Evolutionary conservation across 2,888 invertebrate genomes (phyloP), one percentile per base, ranked within the genome.

Genomic region (Tanytarsus gracilentus): DNA sequence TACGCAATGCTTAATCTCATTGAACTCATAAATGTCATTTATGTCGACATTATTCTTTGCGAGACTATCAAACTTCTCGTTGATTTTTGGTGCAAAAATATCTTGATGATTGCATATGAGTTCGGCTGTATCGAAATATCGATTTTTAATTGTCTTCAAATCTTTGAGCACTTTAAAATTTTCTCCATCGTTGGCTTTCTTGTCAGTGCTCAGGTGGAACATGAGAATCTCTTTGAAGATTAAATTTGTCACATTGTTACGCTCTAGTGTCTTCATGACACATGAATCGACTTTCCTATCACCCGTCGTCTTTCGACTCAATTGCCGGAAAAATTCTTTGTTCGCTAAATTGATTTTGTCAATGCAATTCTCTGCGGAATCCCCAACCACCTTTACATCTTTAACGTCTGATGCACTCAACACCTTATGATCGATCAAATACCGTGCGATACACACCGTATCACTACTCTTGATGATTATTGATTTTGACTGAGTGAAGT

Each of bases 191-290:
- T n/a, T n/a, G n/a, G n/a, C n/a, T n/a, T n/a, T n/a, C n/a, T n/a
- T n/a, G n/a, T n/a, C n/a, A n/a, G n/a, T n/a, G n/a, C 23, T 40
- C 3, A 48, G 7, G 23, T 58, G 58, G 39, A 30, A 58, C 16
- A 27, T 58, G 8, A 58, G 29, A 29, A 58, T 58, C 29, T 58
- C 58, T 48, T 58, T 58, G 58, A 58, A 58, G 27, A 58, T 58
- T 9, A 58, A 48, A 48, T 58, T 58, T 29, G 58, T 58, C 48
- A 40, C 58, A 30, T 58, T 58, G 25, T 58, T 40, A 6, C 40
- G 48, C 23, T 58, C 25, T 9, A 58, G 30, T n/a, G 58, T 58
- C 30, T 7, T 40, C 18, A 48, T 48, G 6, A 40, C 39, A 30
- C 58, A 58, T 14, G 14, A 26, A 58, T 58, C 58, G 11, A 58